Percentiles rank a stretch among this genome's conserved stretches.
Conservation (phyloP, 2,113 vertebrate genomes). For the Bubalus kerabau region DNA sequence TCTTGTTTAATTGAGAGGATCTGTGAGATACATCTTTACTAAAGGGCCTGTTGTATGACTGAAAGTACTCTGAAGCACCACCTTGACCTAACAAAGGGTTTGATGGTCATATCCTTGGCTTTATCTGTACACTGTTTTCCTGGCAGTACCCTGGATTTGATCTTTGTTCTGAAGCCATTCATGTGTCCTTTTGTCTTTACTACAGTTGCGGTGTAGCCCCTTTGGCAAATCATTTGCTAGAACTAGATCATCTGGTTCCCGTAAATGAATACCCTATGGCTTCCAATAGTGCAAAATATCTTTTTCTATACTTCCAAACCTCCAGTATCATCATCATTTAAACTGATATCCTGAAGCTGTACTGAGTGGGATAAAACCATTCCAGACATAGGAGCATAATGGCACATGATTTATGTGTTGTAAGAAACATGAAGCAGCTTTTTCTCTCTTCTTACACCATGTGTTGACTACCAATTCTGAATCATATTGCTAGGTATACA, state of each 20-base stretch:
- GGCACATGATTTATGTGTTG: not conserved
- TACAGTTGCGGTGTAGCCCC: not conserved
- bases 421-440: not conserved
- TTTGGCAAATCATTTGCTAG: not conserved
- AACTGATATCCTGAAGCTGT: not conserved
- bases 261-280: not conserved
- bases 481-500: not conserved
- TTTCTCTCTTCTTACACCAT: not conserved
- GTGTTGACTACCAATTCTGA: not conserved
- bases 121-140: slow-evolving; percentile 29
- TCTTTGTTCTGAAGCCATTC: slow-evolving; percentile 1
- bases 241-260: not conserved
- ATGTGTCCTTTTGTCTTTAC: not conserved
- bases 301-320: not conserved
- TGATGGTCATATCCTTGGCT: not conserved
- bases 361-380: not conserved
- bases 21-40: not conserved
- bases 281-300: not conserved
- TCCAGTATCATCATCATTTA: not conserved
- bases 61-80: not conserved
- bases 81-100: not conserved
- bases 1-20: not conserved
- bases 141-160: not conserved
- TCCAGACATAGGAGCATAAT: not conserved
- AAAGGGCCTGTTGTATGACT: not conserved